A percentile compares a stretch with the other conserved stretches of the same genome.
These are phyloP conservation scores for Saccostrea cuccullata DNA, from an alignment of 1,140 invertebrate genomes.

Conservation along the genomic window DNA sequence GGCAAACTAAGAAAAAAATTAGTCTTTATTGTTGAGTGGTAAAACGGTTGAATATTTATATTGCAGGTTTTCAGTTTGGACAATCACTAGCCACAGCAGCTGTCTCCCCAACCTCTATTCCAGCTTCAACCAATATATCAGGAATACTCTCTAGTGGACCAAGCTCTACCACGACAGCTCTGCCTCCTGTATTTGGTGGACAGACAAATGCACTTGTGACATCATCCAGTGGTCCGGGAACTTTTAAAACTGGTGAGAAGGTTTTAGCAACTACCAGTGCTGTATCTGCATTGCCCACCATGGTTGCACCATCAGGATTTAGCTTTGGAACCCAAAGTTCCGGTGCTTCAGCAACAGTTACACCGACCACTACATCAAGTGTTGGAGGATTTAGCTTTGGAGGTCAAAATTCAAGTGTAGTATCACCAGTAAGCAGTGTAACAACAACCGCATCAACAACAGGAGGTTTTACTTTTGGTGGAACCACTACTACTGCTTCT, in stretches of 20 bases:
- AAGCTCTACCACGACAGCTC: not conserved
- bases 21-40: too few species aligned
- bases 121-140: not conserved
- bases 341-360: not conserved
- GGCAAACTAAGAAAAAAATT: too few species aligned
- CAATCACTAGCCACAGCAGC: not conserved
- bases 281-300: not conserved
- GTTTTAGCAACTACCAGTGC: not conserved
- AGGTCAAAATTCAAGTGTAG: not conserved
- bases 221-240: not conserved
- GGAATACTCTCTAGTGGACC: not conserved
- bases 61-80: conserved; percentile 26
- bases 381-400: not conserved
- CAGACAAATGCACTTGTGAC: not conserved
- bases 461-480: conserved; percentile 11
- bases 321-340: not conserved
- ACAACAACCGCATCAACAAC: not conserved
- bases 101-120: not conserved
- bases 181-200: not conserved
- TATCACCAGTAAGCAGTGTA: not conserved
- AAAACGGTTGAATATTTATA: not conserved
- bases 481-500: conserved; percentile 24
- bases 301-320: not conserved
- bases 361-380: not conserved
- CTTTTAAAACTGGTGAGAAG: not conserved